A percentile compares a stretch with the other conserved stretches of the same genome.
Conservation (phyloP, 1,140 invertebrate species). For the Leptinotarsa undecemlineata region DNA sequence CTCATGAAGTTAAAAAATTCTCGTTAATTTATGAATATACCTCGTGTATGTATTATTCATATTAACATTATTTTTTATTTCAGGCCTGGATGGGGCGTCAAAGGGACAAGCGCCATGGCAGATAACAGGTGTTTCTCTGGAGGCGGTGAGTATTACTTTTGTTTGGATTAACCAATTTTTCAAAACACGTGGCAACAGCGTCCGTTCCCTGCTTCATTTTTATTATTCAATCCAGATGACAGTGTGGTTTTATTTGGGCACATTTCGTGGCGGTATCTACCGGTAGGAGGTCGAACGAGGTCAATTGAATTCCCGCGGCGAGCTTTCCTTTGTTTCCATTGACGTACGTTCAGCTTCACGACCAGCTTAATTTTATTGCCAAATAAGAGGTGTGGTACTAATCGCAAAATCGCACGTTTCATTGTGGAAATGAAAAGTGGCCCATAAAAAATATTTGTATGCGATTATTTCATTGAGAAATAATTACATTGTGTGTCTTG, state of each 20-base stretch:
- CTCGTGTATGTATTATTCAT: too few relatives aligned
- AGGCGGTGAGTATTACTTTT: slow-evolving; percentile 61
- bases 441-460: too few relatives aligned
- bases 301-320: slow-evolving; percentile 24
- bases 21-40: too few relatives aligned
- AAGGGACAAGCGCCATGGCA: slow-evolving; percentile 62
- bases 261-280: slow-evolving; percentile 22
- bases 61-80: slow-evolving; percentile 26
- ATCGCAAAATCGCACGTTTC: slow-evolving; percentile 1
- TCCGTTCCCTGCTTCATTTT: background rate
- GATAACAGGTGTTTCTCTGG: slow-evolving; percentile 67
- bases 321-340: slow-evolving; percentile 25
- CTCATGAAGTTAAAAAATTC: too few relatives aligned
- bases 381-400: slow-evolving; percentile 16
- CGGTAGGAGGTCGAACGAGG: slow-evolving; percentile 23
- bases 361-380: slow-evolving; percentile 7
- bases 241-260: background rate
- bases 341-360: background rate
- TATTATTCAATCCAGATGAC: slow-evolving; percentile 1
- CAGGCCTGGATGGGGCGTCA: slow-evolving; percentile 55
- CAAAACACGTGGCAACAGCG: background rate
- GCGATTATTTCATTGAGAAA: too few relatives aligned
- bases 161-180: background rate
- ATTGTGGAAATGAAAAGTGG: too few relatives aligned
- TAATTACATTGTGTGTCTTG: too few relatives aligned